Percentiles rank a stretch among this genome's conserved stretches.
These are phyloP conservation scores for Nesidiocoris tenuis DNA, from an alignment of 2,888 invertebrate genomes.

Conservation along the genomic window DNA sequence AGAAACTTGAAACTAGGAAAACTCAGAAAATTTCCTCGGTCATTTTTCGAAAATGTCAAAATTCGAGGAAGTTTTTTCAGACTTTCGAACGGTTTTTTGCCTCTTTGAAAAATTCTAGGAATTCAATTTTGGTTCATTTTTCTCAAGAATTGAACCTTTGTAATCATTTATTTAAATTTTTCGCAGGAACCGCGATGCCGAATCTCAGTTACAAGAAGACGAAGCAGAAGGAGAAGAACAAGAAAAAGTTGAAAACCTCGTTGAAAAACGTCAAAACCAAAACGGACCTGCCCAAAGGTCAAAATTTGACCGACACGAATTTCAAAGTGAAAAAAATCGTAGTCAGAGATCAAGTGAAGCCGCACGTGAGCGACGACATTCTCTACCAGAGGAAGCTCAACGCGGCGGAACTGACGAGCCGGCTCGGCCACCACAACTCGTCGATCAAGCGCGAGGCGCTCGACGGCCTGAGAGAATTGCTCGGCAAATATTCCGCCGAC, in stretches of 20 bases:
- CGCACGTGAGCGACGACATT: conserved; percentile 60
- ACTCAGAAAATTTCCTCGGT: no score
- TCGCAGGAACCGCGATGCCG: no score
- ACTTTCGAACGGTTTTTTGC: no score
- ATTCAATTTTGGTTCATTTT: no score
- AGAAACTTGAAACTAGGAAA: no score
- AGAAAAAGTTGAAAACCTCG: conserved; percentile 81
- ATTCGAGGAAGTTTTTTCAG: no score
- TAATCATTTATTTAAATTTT: no score
- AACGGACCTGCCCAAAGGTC: conserved; percentile 77
- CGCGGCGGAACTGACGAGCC: conserved; percentile 65
- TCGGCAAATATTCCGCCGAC: conserved; percentile 57
- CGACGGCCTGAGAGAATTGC: conserved; percentile 58
- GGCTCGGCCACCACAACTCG: conserved; percentile 74
- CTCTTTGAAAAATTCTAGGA: no score
- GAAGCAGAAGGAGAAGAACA: conserved; percentile 80
- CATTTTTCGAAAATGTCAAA: no score
- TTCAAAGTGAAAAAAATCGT: conserved; percentile 88
- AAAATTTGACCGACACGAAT: conserved; percentile 83
- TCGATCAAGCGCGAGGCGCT: conserved; percentile 66
- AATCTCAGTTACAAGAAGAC: conserved; percentile 58
- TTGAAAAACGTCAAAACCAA: conserved; percentile 27
- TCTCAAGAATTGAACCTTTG: no score
- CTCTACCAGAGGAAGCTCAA: conserved; percentile 66
- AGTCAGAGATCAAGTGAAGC: conserved; percentile 71